phyloP scores from a whole-genome alignment of 2,888 invertebrate genomes.

The Taphrorychus bicolor region DNA sequence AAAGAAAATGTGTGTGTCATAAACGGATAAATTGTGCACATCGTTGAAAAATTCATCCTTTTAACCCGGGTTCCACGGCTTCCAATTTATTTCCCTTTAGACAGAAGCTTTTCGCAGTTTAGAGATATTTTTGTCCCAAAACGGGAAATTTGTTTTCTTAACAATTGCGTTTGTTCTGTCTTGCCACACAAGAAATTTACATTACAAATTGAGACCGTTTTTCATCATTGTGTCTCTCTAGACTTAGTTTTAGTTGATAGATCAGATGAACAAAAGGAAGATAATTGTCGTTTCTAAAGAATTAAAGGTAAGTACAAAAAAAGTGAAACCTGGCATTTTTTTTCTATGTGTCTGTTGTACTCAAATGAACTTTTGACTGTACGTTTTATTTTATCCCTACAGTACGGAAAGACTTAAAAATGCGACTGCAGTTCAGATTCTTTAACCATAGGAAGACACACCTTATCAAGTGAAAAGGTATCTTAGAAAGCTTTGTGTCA shows the following conservation, averaged over 20 bases:
- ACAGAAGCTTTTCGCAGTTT: constrained; percentile 7
- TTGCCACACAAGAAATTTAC: background rate
- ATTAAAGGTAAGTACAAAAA: background rate
- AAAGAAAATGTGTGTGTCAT: constrained; percentile 13
- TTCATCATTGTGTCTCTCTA: background rate
- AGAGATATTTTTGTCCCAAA: constrained; percentile 1
- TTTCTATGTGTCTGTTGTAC: background rate
- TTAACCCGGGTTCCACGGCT: background rate
- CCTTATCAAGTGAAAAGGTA: constrained; percentile 76
- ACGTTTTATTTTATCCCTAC: constrained; percentile 59
- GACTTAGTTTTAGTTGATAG: background rate
- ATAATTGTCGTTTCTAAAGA: background rate
- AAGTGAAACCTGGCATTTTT: background rate
- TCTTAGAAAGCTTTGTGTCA: background rate
- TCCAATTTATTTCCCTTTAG: constrained; percentile 4
- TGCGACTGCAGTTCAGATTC: constrained; percentile 94
- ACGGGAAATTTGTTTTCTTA: background rate
- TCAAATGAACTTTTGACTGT: constrained; percentile 3
- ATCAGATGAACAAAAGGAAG: background rate
- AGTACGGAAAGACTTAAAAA: constrained; percentile 96
- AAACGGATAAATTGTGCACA: constrained; percentile 10
- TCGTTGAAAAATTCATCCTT: constrained; percentile 11
- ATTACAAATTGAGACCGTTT: background rate
- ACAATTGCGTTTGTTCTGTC: constrained; percentile 7
- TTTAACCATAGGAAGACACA: constrained; percentile 91